Percentiles rank a stretch among this genome's conserved stretches.
phyloP scores from a whole-genome alignment of 2,113 vertebrate genomes.

The Myotis lucifugus region DNA sequence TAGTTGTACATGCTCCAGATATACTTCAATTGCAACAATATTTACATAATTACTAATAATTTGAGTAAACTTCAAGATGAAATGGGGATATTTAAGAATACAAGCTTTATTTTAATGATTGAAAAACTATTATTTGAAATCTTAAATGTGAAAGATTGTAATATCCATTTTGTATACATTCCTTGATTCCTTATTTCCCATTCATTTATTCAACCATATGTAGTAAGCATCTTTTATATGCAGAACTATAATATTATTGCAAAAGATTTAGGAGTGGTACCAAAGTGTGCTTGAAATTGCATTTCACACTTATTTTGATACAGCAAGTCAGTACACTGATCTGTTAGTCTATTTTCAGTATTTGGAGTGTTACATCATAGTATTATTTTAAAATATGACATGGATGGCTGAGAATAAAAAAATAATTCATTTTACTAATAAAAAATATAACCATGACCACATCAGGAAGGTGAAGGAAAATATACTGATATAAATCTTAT shows the following conservation, averaged over 20 bases:
- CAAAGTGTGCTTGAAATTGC: neutral
- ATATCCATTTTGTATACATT: neutral
- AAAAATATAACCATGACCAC: neutral
- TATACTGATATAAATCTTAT: neutral
- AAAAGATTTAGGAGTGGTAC: neutral
- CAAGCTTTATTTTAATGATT: neutral
- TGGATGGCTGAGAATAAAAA: neutral
- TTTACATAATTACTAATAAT: neutral
- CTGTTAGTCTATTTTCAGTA: neutral
- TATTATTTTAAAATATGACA: neutral
- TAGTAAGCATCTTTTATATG: neutral
- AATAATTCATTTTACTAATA: neutral
- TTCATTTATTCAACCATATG: neutral
- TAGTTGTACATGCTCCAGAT: neutral
- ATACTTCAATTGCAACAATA: neutral
- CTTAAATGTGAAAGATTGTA: neutral
- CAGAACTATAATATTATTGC: neutral
- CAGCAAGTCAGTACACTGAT: neutral
- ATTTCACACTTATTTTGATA: constrained; percentile 6
- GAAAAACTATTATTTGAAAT: neutral
- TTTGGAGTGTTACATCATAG: neutral
- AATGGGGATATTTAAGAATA: neutral
- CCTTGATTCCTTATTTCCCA: neutral
- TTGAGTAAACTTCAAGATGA: neutral
- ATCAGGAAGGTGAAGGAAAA: neutral